A percentile compares a stretch with the other conserved stretches of the same genome.
These are phyloP conservation scores for Ferrisia virgata DNA, from an alignment of 2,888 invertebrate species.

Conservation along the genomic window DNA sequence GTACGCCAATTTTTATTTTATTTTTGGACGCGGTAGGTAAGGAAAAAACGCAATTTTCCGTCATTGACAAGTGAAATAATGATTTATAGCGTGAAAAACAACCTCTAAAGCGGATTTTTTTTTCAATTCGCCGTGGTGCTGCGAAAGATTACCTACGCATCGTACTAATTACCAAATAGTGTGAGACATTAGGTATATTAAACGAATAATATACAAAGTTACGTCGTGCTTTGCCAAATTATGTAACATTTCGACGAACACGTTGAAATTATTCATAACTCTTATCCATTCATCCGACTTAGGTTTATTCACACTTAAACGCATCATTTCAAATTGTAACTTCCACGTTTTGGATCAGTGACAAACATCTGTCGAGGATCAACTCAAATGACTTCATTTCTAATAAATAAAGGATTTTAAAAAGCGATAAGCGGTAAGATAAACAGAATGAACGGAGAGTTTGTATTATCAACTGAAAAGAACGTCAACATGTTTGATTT, in stretches of 20 bases:
- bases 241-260: constrained; percentile 32
- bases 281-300: neutral
- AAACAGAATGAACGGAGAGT: no score
- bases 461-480: no score
- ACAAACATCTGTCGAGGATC: neutral
- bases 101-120: neutral
- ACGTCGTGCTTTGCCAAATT: constrained; percentile 21
- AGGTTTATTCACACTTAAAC: constrained; percentile 40
- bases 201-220: constrained; percentile 20
- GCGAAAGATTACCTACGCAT: neutral
- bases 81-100: neutral
- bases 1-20: constrained; percentile 17
- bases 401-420: neutral
- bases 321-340: constrained; percentile 29
- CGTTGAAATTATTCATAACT: constrained; percentile 1
- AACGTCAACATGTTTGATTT: no score
- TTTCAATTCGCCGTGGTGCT: neutral
- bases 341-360: constrained; percentile 34
- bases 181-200: constrained; percentile 15
- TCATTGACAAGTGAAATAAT: neutral
- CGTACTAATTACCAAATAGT: neutral
- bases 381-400: neutral
- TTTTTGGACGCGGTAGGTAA: neutral
- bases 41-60: neutral
- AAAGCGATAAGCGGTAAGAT: neutral